Percentiles rank a stretch among this genome's conserved stretches.
These are phyloP conservation scores for Halictus quadricinctus DNA, from an alignment of 2,888 invertebrate genomes.

Conservation along the genomic window DNA sequence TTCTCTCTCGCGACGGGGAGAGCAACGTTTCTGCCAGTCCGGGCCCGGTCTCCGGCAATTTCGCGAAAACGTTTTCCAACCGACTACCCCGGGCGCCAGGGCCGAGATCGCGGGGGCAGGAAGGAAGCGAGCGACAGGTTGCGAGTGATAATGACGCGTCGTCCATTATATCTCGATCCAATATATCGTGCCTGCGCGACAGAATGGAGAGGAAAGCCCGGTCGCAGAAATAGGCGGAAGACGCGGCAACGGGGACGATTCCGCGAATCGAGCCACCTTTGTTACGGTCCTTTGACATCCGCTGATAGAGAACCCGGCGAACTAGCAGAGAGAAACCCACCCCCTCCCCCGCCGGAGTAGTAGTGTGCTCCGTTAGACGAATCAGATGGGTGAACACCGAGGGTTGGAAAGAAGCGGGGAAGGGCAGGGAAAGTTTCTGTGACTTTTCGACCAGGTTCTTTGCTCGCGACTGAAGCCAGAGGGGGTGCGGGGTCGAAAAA, in stretches of 20 bases:
- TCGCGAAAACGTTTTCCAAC: not conserved
- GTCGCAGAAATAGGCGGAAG: constrained; percentile 23
- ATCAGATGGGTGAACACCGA: not conserved
- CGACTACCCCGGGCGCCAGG: not conserved
- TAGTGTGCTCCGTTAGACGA: constrained; percentile 20
- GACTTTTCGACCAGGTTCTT: constrained; percentile 31
- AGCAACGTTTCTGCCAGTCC: not conserved
- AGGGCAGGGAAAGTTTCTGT: not conserved
- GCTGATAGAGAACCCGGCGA: constrained; percentile 24
- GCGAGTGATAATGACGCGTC: constrained; percentile 65
- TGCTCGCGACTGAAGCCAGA: not conserved
- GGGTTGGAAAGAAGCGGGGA: not conserved
- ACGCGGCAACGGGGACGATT: constrained; percentile 34
- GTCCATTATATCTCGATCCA: constrained; percentile 65
- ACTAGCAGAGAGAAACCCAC: not conserved
- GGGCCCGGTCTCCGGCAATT: not conserved
- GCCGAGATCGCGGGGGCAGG: constrained; percentile 31
- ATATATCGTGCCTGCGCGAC: constrained; percentile 50
- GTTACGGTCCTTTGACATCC: constrained; percentile 72
- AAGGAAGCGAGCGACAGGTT: constrained; percentile 53
- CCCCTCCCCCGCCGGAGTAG: constrained; percentile 11
- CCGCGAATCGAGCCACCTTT: constrained; percentile 65
- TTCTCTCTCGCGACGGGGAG: not conserved
- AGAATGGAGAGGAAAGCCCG: constrained; percentile 20
- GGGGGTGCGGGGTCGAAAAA: constrained; percentile 32